Base-by-base conservation (phyloP, 2,797 vertebrate species). In the Hephaestus fuliginosus region DNA sequence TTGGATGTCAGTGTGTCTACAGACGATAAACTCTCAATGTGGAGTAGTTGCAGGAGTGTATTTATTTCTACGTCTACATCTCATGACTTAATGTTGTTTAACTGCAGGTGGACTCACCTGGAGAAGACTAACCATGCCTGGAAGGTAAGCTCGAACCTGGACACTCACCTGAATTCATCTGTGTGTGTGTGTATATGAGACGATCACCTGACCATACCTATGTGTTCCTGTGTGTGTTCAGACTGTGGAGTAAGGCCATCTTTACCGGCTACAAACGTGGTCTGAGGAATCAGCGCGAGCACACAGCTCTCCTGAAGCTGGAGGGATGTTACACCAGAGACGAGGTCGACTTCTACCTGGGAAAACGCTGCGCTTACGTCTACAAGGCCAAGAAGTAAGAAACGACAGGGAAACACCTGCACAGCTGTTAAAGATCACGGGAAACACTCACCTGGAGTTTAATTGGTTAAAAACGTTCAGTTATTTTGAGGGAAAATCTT, bases 381-480 rank as follows among this genome's bases (percentile, higher is more conserved):
- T 99, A 99, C 95, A 99, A 99, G 95, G 98, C 98, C 73, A 99
- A 99, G 88, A 99, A 98, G 98, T 99, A 89, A 96, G 97, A 39
- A 39, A 39, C 36, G 30, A 39, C 36, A 7, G 33, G 8, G 8
- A 39, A 39, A 39, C 43, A 44, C 43, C 43, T 44, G 43, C 43
- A 44, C 36, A 7, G 36, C 36, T 39, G 36, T 39, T 39, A 44
- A 13, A 44, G 12, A 13, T 13, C 11, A 44, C 43, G 15, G 44
- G 44, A 46, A 46, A 6, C 61, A 17, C 13, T 36, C 60, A 17
- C 53, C 25, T 56, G 36, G 36, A 39, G 36, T 9, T 39, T 9
- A 39, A 39, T 8, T 39, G 8, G 36, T 39, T 39, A 7, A 8
- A 39, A 39, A 39, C 7, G 7, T 36, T 3, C 36, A 39, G 36